Base-by-base conservation (phyloP, 2,113 vertebrate species). In the Actinemys pallida region DNA sequence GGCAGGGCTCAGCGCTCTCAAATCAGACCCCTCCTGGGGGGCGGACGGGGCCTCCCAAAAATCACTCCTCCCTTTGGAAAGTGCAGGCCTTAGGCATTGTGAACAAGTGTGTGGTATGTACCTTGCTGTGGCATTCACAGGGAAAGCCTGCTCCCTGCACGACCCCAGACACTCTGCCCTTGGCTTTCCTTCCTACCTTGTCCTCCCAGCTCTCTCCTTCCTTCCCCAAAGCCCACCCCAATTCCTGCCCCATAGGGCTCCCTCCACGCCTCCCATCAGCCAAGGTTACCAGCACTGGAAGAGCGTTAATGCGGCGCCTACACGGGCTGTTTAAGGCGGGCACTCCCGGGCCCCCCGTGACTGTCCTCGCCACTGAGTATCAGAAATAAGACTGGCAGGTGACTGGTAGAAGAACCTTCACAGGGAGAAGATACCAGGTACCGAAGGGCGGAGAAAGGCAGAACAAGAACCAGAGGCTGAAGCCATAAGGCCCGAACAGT, bases 21-120 rank as follows among this genome's bases (percentile, higher is more conserved):
- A 16, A 39, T n/a, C 65, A 39, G n/a, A 72, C 31, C 5, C 31
- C 57, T 35, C 59, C 29, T 5, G 14, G 59, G 31, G 9, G 16
- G 3, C 16, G 1, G 8, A 72, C 1, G 2, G 5, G 17, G 19
- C 27, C 27, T 8, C 17, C 35, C n/a, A 8, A 20, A 9, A 19
- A 39, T 39, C n/a, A 65, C 59, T 39, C 35, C 20, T 10, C 35
- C 35, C n/a, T 39, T 16, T n/a, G 65, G 12, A 39, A 72, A 72
- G n/a, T 20, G 9, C 65, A n/a, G n/a, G 65, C 65, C 65, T 39
- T 39, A 5, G n/a, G n/a, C n/a, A 72, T 19, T 19, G 35, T 39
- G 35, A 69, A 20, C 13, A 6, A 22, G 8, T 22, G n/a, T 22
- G 19, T 39, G 65, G 14, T 5, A 35, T 2, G n/a, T 8, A 12